These are phyloP conservation scores for Caenorhabditis sp. DNA, from an alignment of 2,888 invertebrate genomes.

Conservation along the genomic window DNA sequence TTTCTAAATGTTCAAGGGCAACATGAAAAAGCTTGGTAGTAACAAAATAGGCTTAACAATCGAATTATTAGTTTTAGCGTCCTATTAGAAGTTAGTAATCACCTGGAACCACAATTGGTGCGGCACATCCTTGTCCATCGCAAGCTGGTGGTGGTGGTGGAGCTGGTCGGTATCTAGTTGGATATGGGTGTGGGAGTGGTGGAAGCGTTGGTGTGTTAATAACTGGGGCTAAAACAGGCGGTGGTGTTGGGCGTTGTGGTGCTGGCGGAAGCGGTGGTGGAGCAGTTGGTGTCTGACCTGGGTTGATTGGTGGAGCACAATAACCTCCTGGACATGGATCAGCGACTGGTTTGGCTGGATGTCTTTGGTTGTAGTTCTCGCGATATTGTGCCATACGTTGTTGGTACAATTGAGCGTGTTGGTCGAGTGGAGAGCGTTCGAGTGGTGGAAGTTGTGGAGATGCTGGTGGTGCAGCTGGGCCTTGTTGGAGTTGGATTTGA, in stretches of 20 bases:
- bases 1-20: too few relatives aligned
- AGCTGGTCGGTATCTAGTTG: slow-evolving; percentile 55
- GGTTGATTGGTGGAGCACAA: slow-evolving; percentile 37
- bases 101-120: slow-evolving; percentile 34
- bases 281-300: slow-evolving; percentile 45
- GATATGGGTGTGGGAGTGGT: slow-evolving; percentile 37
- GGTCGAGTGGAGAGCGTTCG: slow-evolving; percentile 43
- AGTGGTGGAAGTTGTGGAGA: slow-evolving; percentile 26
- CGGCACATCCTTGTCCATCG: slow-evolving; percentile 55
- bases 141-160: slow-evolving; percentile 62
- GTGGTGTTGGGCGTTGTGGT: slow-evolving; percentile 48
- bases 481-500: slow-evolving; percentile 33
- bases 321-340: slow-evolving; percentile 59
- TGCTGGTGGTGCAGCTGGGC: slow-evolving; percentile 29
- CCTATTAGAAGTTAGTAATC: neutral
- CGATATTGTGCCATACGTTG: slow-evolving; percentile 55
- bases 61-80: too few relatives aligned
- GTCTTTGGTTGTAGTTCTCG: slow-evolving; percentile 54
- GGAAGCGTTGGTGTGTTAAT: slow-evolving; percentile 43
- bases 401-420: slow-evolving; percentile 51
- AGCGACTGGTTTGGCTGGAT: slow-evolving; percentile 59
- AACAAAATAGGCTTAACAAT: too few relatives aligned
- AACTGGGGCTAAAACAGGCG: slow-evolving; percentile 48
- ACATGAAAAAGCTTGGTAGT: too few relatives aligned
- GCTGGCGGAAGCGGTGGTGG: slow-evolving; percentile 36